A percentile compares a stretch with the other conserved stretches of the same genome.
Conservation (phyloP, 92 coral and sea anemone species). For the Actinernus sp. region DNA sequence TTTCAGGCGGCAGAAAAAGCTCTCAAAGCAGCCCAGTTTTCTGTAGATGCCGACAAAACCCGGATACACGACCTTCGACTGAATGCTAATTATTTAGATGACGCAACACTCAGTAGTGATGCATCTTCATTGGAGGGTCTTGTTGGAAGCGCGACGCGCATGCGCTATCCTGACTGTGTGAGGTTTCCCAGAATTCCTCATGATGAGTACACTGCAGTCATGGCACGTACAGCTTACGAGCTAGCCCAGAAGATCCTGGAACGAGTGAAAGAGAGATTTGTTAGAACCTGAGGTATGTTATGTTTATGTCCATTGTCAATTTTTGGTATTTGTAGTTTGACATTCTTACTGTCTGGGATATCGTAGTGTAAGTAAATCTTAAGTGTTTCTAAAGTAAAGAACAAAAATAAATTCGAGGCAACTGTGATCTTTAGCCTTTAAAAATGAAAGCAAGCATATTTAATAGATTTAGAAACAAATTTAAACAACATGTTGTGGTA, state of each 20-base stretch:
- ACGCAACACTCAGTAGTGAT: constrained; percentile 14
- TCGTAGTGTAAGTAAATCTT: too few species aligned
- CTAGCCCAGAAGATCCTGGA: constrained; percentile 29
- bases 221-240: constrained; percentile 30
- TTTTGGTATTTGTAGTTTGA: too few species aligned
- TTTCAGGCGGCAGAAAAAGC: constrained; percentile 85
- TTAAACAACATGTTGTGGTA: too few species aligned
- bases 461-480: too few species aligned
- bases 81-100: constrained; percentile 27
- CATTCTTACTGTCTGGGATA: too few species aligned
- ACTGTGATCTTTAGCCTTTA: too few species aligned
- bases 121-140: constrained; percentile 31
- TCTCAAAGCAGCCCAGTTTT: constrained; percentile 75
- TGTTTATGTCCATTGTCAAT: too few species aligned
- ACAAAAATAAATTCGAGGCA: too few species aligned
- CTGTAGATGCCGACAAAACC: constrained; percentile 53
- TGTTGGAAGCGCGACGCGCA: constrained; percentile 55
- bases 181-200: constrained; percentile 55
- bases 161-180: constrained; percentile 74
- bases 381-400: too few species aligned
- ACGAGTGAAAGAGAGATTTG: too few species aligned
- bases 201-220: constrained; percentile 49
- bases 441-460: too few species aligned
- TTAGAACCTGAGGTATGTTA: too few species aligned
- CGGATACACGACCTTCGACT: constrained; percentile 34